phyloP scores from a whole-genome alignment of 2,888 invertebrate species.

The Empis stercorea region DNA sequence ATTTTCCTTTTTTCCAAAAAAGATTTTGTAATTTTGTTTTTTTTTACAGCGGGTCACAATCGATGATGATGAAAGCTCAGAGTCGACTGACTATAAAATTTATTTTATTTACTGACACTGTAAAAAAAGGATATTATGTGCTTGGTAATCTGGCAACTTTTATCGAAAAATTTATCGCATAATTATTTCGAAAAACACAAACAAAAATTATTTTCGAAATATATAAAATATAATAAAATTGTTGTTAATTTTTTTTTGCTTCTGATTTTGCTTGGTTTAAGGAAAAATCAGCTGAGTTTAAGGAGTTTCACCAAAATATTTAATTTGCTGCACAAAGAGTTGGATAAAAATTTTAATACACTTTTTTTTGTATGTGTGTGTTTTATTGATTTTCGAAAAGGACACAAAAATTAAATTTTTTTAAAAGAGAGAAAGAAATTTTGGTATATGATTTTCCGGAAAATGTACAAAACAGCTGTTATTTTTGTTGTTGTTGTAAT shows the following conservation, averaged over 20 bases:
- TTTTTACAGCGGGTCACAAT: background rate
- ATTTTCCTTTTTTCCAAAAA: background rate
- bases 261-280: background rate
- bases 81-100: background rate
- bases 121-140: background rate
- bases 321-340: too few species aligned
- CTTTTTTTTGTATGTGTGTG: too few species aligned
- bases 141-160: background rate
- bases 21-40: background rate
- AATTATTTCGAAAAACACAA: background rate
- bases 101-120: background rate
- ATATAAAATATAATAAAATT: too few species aligned
- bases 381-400: too few species aligned
- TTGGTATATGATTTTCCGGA: too few species aligned
- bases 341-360: too few species aligned
- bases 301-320: background rate
- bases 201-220: background rate
- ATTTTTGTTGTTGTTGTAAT: too few species aligned
- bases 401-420: too few species aligned
- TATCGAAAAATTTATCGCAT: background rate
- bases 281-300: background rate
- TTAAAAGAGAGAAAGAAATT: too few species aligned
- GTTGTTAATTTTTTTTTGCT: background rate
- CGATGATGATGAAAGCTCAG: background rate
- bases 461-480: too few species aligned